A percentile compares a stretch with the other conserved stretches of the same genome.
Evolutionary conservation across 2,888 invertebrate genomes (phyloP).

Genomic region (Sympetrum striolatum): DNA sequence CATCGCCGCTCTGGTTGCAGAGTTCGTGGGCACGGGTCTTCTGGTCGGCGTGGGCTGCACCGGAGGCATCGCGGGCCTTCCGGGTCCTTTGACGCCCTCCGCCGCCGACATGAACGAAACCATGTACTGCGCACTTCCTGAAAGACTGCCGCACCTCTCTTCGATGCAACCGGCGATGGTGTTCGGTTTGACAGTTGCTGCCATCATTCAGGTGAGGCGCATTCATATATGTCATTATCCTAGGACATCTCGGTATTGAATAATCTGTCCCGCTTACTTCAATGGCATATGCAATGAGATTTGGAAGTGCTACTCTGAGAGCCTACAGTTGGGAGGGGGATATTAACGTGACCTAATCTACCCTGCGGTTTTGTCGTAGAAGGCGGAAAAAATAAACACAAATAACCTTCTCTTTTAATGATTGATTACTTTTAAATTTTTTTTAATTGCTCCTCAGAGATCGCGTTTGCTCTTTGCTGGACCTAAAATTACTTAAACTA

Average conservation of each 20-base stretch:
- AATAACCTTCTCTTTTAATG: too few relatives aligned
- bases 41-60: constrained; percentile 27
- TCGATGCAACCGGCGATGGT: constrained; percentile 55
- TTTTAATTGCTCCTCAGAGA: too few relatives aligned
- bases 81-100: constrained; percentile 47
- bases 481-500: too few relatives aligned
- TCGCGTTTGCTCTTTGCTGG: too few relatives aligned
- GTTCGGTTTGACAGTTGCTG: constrained; percentile 58
- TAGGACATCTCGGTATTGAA: neutral
- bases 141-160: neutral
- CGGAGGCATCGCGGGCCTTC: neutral
- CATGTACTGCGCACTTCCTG: neutral
- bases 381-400: too few relatives aligned
- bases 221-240: neutral
- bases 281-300: too few relatives aligned
- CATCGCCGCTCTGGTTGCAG: neutral
- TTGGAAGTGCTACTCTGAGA: too few relatives aligned
- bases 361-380: too few relatives aligned
- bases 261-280: too few relatives aligned
- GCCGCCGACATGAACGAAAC: neutral
- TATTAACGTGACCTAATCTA: too few relatives aligned
- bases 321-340: too few relatives aligned
- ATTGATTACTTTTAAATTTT: too few relatives aligned
- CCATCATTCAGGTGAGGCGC: constrained; percentile 57
- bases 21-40: constrained; percentile 29